phyloP scores from a whole-genome alignment of 1,140 invertebrate species.

The Leptinotarsa defecta region DNA sequence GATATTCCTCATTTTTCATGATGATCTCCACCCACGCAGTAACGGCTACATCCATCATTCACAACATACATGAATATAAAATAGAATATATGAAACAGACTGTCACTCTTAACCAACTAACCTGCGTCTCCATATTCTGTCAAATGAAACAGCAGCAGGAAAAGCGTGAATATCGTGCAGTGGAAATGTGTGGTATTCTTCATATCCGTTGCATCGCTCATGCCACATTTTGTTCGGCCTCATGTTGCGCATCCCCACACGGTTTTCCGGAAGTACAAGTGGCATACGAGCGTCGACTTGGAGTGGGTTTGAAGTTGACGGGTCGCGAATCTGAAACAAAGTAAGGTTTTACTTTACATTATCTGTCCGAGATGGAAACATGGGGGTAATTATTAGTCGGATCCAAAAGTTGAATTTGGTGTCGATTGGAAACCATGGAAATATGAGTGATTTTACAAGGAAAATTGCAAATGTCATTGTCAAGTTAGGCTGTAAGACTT shows the following conservation, averaged over 20 bases:
- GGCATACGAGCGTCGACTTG: neutral
- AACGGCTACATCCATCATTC: no score
- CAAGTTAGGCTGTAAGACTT: no score
- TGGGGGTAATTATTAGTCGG: no score
- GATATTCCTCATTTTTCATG: no score
- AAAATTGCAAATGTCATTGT: no score
- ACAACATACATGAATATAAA: no score
- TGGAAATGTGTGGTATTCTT: conserved; percentile 33
- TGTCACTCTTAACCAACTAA: conserved; percentile 13
- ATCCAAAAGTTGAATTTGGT: no score
- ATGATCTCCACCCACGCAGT: no score
- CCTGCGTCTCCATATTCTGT: conserved; percentile 34
- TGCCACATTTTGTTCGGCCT: conserved; percentile 36
- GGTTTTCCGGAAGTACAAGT: neutral
- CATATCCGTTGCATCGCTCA: conserved; percentile 37
- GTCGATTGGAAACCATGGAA: no score
- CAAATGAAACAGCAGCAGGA: conserved; percentile 41
- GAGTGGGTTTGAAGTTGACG: neutral
- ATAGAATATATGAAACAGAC: no score
- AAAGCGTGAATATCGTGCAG: conserved; percentile 40
- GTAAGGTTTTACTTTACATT: neutral
- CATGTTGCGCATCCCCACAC: neutral
- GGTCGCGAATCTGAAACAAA: neutral
- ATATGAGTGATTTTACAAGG: no score
- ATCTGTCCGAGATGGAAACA: no score